These are phyloP conservation scores for Cotesia chilonis DNA, from an alignment of 1,140 invertebrate species.

Conservation along the genomic window DNA sequence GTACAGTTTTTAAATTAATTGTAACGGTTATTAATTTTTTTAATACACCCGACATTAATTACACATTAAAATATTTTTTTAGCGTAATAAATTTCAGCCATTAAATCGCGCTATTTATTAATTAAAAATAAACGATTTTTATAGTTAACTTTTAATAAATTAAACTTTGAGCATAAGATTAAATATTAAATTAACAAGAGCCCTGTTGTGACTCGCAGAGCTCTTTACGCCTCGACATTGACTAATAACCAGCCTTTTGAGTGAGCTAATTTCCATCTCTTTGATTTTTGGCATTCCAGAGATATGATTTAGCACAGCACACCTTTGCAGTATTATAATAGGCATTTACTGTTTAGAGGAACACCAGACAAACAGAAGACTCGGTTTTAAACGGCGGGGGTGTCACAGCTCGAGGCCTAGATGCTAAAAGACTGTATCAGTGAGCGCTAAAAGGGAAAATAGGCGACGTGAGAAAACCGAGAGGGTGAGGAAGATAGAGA, in stretches of 20 bases:
- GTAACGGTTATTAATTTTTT: no score
- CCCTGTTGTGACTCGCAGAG: no score
- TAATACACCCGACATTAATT: no score
- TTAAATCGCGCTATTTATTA: no score
- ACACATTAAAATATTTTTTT: no score
- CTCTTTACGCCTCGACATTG: not conserved
- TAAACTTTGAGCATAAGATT: no score
- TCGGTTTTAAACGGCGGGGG: constrained; percentile 10
- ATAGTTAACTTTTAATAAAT: no score
- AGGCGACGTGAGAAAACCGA: not conserved
- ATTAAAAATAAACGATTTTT: no score
- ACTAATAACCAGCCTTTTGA: constrained; percentile 9
- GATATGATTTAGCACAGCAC: constrained; percentile 14
- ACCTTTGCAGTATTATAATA: not conserved
- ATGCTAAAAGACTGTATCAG: not conserved
- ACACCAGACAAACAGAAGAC: not conserved
- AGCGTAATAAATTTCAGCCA: no score
- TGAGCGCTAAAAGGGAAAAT: constrained; percentile 10
- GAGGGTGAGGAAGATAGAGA: constrained; percentile 5
- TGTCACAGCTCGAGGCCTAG: not conserved
- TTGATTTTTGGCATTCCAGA: constrained; percentile 57
- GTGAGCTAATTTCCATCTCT: constrained; percentile 58
- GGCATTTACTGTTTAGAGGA: not conserved
- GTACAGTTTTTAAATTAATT: no score
- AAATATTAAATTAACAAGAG: no score